Evolutionary conservation across 1,140 invertebrate genomes (phyloP).

Genomic region (Andricus grossulariae): DNA sequence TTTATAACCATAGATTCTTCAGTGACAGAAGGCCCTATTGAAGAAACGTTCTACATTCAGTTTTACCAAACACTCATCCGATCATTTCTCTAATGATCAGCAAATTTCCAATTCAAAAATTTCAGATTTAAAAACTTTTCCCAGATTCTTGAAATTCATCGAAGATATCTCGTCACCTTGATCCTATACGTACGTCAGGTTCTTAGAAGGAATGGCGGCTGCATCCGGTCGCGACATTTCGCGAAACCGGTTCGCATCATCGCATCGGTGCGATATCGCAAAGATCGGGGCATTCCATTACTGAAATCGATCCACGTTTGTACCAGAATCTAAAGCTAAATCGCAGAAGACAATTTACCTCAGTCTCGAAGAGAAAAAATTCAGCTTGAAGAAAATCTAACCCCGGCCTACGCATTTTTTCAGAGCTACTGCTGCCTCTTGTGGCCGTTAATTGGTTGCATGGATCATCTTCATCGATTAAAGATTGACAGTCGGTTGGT

Average conservation of each 20-base stretch:
- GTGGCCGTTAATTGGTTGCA: not conserved
- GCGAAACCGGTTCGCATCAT: conserved; percentile 12
- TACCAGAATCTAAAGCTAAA: not conserved
- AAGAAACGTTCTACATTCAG: too few relatives aligned
- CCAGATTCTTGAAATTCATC: not conserved
- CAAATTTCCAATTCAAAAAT: not conserved
- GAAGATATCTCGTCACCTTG: not conserved
- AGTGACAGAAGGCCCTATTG: too few relatives aligned
- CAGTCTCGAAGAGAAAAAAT: too few relatives aligned
- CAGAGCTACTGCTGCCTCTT: too few relatives aligned
- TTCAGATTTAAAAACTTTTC: not conserved
- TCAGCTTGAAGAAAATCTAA: too few relatives aligned
- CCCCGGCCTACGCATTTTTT: too few relatives aligned
- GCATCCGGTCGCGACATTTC: conserved; percentile 11
- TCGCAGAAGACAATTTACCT: not conserved
- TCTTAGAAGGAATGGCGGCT: conserved; percentile 9
- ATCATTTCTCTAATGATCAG: not conserved
- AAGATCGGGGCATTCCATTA: conserved; percentile 2
- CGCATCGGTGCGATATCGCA: conserved; percentile 8
- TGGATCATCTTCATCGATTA: conserved; percentile 13
- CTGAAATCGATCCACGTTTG: not conserved
- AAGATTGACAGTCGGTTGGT: not conserved
- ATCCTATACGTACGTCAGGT: not conserved
- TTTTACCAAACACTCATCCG: too few relatives aligned
- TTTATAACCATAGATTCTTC: too few relatives aligned